phyloP scores from a whole-genome alignment of 2,797 vertebrate species.

The Nannoperca australis region DNA sequence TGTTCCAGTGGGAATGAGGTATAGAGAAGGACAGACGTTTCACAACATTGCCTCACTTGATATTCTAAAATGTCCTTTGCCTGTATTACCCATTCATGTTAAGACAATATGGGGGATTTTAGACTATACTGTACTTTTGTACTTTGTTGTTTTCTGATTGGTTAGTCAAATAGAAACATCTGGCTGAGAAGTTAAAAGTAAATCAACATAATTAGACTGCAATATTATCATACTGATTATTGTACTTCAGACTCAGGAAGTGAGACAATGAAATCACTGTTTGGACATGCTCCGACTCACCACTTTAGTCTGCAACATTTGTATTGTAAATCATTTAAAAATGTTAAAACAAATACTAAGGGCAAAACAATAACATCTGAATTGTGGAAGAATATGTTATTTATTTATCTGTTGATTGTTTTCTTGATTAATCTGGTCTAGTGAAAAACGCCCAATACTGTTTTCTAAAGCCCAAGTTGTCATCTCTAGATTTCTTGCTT shows the following conservation, averaged over 20 bases:
- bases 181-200: conserved; percentile 31
- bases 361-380: not conserved
- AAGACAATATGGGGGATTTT: conserved; percentile 13
- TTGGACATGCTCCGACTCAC: conserved; percentile 17
- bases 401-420: not conserved
- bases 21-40: conserved; percentile 49
- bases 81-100: conserved; percentile 15
- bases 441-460: not conserved
- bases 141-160: conserved; percentile 37
- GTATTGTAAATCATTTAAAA: not conserved
- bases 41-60: conserved; percentile 38
- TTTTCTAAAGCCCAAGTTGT: not conserved
- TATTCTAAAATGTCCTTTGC: conserved; percentile 34
- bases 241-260: conserved; percentile 32
- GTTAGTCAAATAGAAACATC: conserved; percentile 47
- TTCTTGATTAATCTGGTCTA: not conserved
- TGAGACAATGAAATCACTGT: conserved; percentile 30
- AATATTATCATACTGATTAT: conserved; percentile 41
- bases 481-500: not conserved
- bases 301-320: conserved; percentile 32
- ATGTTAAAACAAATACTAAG: not conserved
- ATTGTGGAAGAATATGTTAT: conserved; percentile 13
- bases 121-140: conserved; percentile 20
- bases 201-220: conserved; percentile 52
- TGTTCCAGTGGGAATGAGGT: conserved; percentile 56